Conservation (phyloP, 1,140 invertebrate species). For the Pseudomyrmex cubaensis region DNA sequence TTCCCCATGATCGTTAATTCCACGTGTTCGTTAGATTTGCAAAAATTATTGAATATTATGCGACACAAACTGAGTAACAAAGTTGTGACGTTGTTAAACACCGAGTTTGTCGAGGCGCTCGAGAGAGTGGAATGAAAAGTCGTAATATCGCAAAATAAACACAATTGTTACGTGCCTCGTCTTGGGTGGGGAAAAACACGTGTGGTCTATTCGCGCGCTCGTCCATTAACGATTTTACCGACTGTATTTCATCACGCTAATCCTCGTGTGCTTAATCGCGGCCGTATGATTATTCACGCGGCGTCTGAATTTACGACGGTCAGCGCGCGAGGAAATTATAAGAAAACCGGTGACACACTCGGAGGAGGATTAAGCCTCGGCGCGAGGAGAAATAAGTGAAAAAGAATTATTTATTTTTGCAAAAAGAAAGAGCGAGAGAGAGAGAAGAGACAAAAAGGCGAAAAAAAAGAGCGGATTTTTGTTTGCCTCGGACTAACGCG, state of each 20-base stretch:
- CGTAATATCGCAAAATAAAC: constrained; percentile 38
- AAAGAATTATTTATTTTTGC: constrained; percentile 7
- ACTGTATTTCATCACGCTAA: constrained; percentile 56
- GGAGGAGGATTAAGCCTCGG: constrained; percentile 46
- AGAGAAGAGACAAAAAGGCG: constrained; percentile 5
- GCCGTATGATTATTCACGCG: constrained; percentile 40
- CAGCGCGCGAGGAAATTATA: constrained; percentile 54
- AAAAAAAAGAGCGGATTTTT: constrained; percentile 13
- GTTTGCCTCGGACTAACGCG: constrained; percentile 17
- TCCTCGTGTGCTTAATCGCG: constrained; percentile 44
- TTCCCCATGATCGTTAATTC: too few relatives aligned
- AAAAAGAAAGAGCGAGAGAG: not conserved
- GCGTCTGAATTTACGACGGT: constrained; percentile 42
- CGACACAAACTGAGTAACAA: not conserved
- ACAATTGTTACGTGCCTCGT: constrained; percentile 38
- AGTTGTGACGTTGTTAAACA: constrained; percentile 48
- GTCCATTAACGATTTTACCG: constrained; percentile 53
- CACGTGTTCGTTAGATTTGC: too few relatives aligned
- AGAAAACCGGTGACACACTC: constrained; percentile 39
- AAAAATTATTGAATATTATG: too few relatives aligned
- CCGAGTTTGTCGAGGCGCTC: constrained; percentile 32
- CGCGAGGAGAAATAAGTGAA: constrained; percentile 5
- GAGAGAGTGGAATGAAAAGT: constrained; percentile 1
- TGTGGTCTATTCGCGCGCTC: constrained; percentile 42
- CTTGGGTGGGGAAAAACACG: constrained; percentile 12